Evolutionary conservation across 2,113 vertebrate genomes (phyloP).

Genomic region (Scomber scombrus): DNA sequence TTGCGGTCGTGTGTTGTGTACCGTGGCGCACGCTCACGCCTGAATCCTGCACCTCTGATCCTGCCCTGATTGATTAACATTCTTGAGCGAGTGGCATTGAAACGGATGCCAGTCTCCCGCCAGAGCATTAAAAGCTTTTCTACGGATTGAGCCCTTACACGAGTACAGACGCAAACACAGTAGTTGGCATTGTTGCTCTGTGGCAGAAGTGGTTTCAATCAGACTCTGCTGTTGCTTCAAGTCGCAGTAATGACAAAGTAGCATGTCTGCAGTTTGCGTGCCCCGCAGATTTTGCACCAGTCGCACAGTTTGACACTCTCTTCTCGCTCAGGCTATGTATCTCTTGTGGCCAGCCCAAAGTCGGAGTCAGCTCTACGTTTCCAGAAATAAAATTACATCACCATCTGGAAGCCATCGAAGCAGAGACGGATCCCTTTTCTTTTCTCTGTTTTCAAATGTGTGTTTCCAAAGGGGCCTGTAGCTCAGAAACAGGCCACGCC

Average conservation of each 20-base stretch:
- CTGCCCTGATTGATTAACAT: constrained; percentile 14
- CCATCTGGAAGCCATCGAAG: constrained; percentile 74
- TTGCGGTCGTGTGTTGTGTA: background rate
- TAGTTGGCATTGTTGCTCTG: constrained; percentile 1
- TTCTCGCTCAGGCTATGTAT: constrained; percentile 37
- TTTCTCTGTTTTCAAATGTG: constrained; percentile 6
- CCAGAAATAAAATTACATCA: constrained; percentile 62
- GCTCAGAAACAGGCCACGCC: constrained; percentile 36
- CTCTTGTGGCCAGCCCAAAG: constrained; percentile 15
- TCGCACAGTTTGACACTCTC: constrained; percentile 5
- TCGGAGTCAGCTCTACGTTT: constrained; percentile 25
- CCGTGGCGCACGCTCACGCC: constrained; percentile 1
- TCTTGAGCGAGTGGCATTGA: constrained; percentile 1
- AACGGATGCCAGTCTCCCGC: background rate
- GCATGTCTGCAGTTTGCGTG: constrained; percentile 24
- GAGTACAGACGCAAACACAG: background rate
- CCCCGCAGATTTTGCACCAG: background rate
- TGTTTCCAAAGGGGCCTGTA: background rate
- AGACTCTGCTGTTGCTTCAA: constrained; percentile 2
- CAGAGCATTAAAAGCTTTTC: constrained; percentile 14
- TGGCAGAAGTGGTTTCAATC: constrained; percentile 5
- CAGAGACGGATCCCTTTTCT: constrained; percentile 18
- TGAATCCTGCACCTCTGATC: background rate
- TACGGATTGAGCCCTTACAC: constrained; percentile 12
- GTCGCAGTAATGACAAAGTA: constrained; percentile 28